phyloP scores from a whole-genome alignment of 2,113 vertebrate species.

The Nycticebus coucang region DNA sequence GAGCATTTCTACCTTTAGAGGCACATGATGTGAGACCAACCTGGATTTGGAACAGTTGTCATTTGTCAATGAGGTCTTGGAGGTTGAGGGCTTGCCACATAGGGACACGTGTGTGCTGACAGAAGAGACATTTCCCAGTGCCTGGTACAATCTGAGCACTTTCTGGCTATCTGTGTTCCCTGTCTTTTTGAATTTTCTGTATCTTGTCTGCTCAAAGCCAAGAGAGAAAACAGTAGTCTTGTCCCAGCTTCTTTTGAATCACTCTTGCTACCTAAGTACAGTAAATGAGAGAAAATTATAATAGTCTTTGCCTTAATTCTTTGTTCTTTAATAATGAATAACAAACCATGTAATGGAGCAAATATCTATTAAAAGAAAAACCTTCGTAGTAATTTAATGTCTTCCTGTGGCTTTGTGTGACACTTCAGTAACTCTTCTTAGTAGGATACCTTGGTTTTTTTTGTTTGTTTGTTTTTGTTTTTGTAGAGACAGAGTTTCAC shows the following conservation, averaged over 20 bases:
- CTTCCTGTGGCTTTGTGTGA: background rate
- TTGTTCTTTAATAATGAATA: background rate
- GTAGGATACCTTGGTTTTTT: conserved; percentile 23
- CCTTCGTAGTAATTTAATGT: background rate
- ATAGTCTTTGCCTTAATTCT: background rate
- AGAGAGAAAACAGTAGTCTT: background rate
- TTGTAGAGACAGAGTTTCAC: no score
- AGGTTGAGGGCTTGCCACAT: background rate
- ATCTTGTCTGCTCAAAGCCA: background rate
- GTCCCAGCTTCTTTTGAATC: background rate
- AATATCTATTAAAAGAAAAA: conserved; percentile 2
- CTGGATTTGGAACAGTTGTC: background rate
- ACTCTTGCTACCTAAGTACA: background rate
- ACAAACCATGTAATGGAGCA: background rate
- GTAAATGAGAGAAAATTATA: background rate
- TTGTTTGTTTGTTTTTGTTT: no score
- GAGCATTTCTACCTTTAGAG: background rate
- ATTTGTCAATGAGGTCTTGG: background rate
- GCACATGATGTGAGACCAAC: background rate
- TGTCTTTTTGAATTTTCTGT: background rate
- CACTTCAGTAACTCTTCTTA: background rate
- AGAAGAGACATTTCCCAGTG: background rate
- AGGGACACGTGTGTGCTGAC: background rate
- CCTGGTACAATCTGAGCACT: background rate
- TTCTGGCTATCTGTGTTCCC: background rate